Evolutionary conservation across 2,113 vertebrate genomes (phyloP), one percentile per base, ranked within the genome.

Genomic region (Emydocephalus ijimae): DNA sequence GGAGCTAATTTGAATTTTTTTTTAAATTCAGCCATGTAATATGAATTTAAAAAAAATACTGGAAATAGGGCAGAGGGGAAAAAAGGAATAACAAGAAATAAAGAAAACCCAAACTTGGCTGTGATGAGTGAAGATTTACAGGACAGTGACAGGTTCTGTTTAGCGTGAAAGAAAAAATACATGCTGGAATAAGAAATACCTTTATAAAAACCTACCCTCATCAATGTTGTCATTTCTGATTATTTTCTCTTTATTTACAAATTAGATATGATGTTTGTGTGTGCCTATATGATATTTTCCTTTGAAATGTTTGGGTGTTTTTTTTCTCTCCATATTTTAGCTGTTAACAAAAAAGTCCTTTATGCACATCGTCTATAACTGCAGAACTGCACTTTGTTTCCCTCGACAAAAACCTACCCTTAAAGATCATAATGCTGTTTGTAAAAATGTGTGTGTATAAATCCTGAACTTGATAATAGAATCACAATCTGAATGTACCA

Each of bases 371-470:
- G 89, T 64, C 43, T 92, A 90, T 87, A 10, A 34, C 21, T 93
- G n/a, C 74, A 92, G 74, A 93, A 6, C 5, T 90, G 89, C 92
- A 92, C 88, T 92, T 93, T 88, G 93, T 52, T 15, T 26, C 43
- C n/a, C n/a, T 54, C 61, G 59, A 48, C 4, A 24, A 52, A 61
- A 61, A 20, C 86, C 94, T 92, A 39, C 87, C 92, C 90, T 85
- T 93, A n/a, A 74, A 86, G 92, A 69, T 89, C 89, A 86, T n/a
- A 57, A 91, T 91, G 56, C 56, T 90, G 91, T 50, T 24, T 85
- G 26, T n/a, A n/a, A 18, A 69, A 64, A n/a, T n/a, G 61, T 10
- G 10, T 56, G 20, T 52, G n/a, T 85, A 29, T 69, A 4, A 43
- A 23, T 43, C n/a, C 39, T 85, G 64, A 18, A 48, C 43, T 89